Conservation (phyloP, 1,140 invertebrate genomes). For the Calliopsis andreniformis region DNA sequence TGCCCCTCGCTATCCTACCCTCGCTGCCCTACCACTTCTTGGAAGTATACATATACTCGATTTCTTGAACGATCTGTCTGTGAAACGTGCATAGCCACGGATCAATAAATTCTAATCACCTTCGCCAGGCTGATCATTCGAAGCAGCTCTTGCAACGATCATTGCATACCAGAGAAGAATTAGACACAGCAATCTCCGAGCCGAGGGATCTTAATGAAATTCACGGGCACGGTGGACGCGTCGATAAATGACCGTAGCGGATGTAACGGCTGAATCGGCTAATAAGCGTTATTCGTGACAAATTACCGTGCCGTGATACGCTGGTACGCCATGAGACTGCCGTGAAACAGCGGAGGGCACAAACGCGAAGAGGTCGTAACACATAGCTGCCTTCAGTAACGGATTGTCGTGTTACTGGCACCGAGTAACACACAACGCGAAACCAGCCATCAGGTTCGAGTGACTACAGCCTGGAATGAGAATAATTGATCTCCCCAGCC, state of each 20-base stretch:
- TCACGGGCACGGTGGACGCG: slow-evolving; percentile 74
- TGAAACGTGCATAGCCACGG: too few relatives aligned
- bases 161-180: slow-evolving; percentile 39
- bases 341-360: slow-evolving; percentile 51
- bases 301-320: slow-evolving; percentile 78
- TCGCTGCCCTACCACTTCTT: too few relatives aligned
- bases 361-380: slow-evolving; percentile 38
- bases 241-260: slow-evolving; percentile 76
- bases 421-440: slow-evolving; percentile 75
- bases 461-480: slow-evolving; percentile 76
- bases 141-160: neutral
- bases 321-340: slow-evolving; percentile 73
- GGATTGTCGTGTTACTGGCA: slow-evolving; percentile 77
- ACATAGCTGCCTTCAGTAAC: slow-evolving; percentile 64
- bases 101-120: slow-evolving; percentile 30
- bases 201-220: slow-evolving; percentile 76
- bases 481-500: slow-evolving; percentile 79
- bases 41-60: too few relatives aligned
- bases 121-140: neutral
- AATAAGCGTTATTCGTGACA: slow-evolving; percentile 80
- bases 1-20: too few relatives aligned
- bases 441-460: slow-evolving; percentile 74
- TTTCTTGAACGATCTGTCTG: too few relatives aligned
- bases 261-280: slow-evolving; percentile 75
- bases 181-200: slow-evolving; percentile 29